Percentiles rank a stretch among this genome's conserved stretches.
phyloP scores from a whole-genome alignment of 1,140 invertebrate genomes.

The Pomacea maculata region DNA sequence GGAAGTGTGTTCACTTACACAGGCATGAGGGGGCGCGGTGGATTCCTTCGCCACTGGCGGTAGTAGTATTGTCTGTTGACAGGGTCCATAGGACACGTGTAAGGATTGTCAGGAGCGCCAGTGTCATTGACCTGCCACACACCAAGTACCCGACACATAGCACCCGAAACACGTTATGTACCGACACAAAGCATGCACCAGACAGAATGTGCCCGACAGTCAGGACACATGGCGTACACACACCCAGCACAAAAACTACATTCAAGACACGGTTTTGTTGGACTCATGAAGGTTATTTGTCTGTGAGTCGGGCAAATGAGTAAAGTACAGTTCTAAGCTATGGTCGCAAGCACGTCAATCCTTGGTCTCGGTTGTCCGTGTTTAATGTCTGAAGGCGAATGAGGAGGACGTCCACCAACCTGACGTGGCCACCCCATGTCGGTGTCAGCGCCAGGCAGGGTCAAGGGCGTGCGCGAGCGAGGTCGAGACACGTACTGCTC shows the following conservation, averaged over 20 bases:
- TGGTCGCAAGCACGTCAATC: not conserved
- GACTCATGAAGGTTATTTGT: not conserved
- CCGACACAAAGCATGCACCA: not conserved
- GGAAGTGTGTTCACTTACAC: slow-evolving; percentile 23
- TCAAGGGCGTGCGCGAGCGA: slow-evolving; percentile 6
- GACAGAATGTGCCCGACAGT: not conserved
- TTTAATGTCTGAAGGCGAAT: not conserved
- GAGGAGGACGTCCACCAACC: not conserved
- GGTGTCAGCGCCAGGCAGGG: slow-evolving; percentile 8
- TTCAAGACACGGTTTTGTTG: too few relatives aligned
- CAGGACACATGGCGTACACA: not conserved
- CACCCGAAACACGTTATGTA: not conserved
- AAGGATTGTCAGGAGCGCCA: slow-evolving; percentile 18
- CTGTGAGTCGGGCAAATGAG: not conserved
- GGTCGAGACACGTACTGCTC: slow-evolving; percentile 1
- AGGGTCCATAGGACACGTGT: slow-evolving; percentile 40
- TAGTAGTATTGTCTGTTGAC: slow-evolving; percentile 45
- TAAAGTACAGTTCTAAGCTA: not conserved
- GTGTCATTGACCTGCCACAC: not conserved
- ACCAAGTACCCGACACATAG: not conserved
- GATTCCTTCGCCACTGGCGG: slow-evolving; percentile 34
- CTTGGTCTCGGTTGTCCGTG: not conserved
- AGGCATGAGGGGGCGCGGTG: slow-evolving; percentile 23
- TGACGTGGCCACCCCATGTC: slow-evolving; percentile 13
- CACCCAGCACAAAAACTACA: not conserved